Evolutionary conservation across 2,888 invertebrate genomes (phyloP).

Genomic region (Mythimna lalbum): DNA sequence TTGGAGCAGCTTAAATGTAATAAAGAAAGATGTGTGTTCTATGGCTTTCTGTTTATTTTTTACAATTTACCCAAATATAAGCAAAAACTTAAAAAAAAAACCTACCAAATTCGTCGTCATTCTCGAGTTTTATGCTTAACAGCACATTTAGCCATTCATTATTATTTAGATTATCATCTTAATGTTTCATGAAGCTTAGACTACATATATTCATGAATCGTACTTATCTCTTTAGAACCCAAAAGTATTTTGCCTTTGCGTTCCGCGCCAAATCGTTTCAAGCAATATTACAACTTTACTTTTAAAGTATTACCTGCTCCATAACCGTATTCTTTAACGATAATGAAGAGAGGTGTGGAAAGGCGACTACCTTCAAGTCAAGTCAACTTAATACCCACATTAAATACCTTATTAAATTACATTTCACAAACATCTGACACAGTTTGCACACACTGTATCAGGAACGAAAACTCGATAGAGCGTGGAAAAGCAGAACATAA

Average conservation of each 20-base stretch:
- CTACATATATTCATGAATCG: neutral
- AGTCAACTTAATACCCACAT: constrained; percentile 1
- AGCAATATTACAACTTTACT: constrained; percentile 19
- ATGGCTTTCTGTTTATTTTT: too few relatives aligned
- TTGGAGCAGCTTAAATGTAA: too few relatives aligned
- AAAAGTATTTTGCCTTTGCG: neutral
- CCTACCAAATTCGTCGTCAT: too few relatives aligned
- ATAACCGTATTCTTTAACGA: constrained; percentile 31
- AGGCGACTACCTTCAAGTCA: constrained; percentile 4
- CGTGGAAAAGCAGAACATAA: constrained; percentile 47
- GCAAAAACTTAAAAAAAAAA: too few relatives aligned
- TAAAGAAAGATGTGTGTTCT: too few relatives aligned
- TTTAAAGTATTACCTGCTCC: constrained; percentile 4
- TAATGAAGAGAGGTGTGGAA: constrained; percentile 13
- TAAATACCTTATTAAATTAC: constrained; percentile 11
- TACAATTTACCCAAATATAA: too few relatives aligned
- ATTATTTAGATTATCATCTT: too few relatives aligned
- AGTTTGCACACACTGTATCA: constrained; percentile 7
- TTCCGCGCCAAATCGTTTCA: neutral
- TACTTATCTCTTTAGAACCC: neutral
- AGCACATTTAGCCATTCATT: too few relatives aligned
- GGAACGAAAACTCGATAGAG: constrained; percentile 32
- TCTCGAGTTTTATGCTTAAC: too few relatives aligned
- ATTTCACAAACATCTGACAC: constrained; percentile 11
- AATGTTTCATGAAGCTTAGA: neutral